Evolutionary conservation across 30 jellyfish, hydroid and myxozoan genomes (phyloP), one percentile per base, ranked within the genome.

Genomic region (Cassiopea xamachana): DNA sequence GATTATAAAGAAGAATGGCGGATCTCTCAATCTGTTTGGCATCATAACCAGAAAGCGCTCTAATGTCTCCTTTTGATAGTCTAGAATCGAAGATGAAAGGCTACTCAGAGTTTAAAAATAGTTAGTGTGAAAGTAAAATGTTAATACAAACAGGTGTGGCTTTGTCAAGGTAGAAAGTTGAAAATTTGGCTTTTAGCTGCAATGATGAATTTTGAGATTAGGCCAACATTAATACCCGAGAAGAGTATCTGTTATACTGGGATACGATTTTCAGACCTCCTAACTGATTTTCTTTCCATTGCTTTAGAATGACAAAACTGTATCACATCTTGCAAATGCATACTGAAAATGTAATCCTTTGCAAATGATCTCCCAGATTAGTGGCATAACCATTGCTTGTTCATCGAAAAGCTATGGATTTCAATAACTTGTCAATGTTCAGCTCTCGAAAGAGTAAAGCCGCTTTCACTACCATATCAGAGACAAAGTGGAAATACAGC

Each of bases 261-360:
- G 91, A 48, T 83, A 83, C 62, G 74, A 68, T 59, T 83, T 45
- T 75, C 91, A 83, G 1, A 50, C 75, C 3, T 83, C 84, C 91
- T 84, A 83, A 7, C 64, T 27, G 60, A 70, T 83, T 46, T 50
- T 83, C 73, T 83, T 83, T 6, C 85, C 91, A 6, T 84, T 15
- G n/a, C 84, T 82, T 0, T 77, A 69, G 84, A 83, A 83, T 1
- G 84, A 68, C 1, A 84, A 83, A 68, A 83, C 91, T 15, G 91
- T 83, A 27, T 83, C 91, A 69, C 93, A 60, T 58, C 93, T 87
- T 7, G 81, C 73, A 72, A 85, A 74, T 73, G 87, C 87, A 19
- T 14, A 85, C 87, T 80, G 73, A 48, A 85, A 85, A 14, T 17
- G 81, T 51, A 85, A 44, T 39, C 87, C 87, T 2, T 17, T 5